Base-by-base conservation (phyloP, 1,140 invertebrate species). In the Lysiphlebus fabarum region DNA sequence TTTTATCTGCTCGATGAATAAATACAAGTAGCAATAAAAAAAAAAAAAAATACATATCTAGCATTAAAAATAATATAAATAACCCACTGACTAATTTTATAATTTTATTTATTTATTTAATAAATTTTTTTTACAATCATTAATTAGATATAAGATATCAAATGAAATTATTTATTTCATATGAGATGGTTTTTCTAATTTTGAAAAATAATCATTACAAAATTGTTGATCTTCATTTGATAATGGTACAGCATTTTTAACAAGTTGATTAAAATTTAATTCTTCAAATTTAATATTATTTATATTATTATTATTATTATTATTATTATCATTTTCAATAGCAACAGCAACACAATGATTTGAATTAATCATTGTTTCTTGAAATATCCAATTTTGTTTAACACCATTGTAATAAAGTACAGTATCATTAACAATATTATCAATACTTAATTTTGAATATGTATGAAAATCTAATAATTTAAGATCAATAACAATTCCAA, bases 331-430 rank as follows among this genome's bases (percentile, higher is more conserved):
- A 6, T 14, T 38, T 58, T 69, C 56, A 26, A 86, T 73, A 40
- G 93, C 92, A 10, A 96, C 89, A 47, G 89, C 85, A 34, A 93
- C 89, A 75, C 87, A 89, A 79, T 98, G 92, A 44, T 83, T 75
- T 0, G 85, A 74, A 77, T 93, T 87, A n/a, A 97, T 61, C 58
- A 94, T 75, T 42, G 85, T 87, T 78, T 98, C 95, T 70, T 96
- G 88, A 82, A 98, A 97, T 12, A 77, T 65, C 91, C 92, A 98
- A 12, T 80, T 64, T 64, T 86, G 81, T 51, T 83, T 73, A 40
- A 73, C 62, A 49, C 84, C 85, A 64, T 90, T 82, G 10, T 90
- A 73, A 66, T 81, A 83, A 3, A 97, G 72, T 34, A 75, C 73
- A 10, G 92, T 94, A 70, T 92, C 87, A 5, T 65, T 75, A 26